Percentiles rank a stretch among this genome's conserved stretches.
Evolutionary conservation across 2,113 vertebrate species (phyloP).

Genomic region (Cariama cristata): DNA sequence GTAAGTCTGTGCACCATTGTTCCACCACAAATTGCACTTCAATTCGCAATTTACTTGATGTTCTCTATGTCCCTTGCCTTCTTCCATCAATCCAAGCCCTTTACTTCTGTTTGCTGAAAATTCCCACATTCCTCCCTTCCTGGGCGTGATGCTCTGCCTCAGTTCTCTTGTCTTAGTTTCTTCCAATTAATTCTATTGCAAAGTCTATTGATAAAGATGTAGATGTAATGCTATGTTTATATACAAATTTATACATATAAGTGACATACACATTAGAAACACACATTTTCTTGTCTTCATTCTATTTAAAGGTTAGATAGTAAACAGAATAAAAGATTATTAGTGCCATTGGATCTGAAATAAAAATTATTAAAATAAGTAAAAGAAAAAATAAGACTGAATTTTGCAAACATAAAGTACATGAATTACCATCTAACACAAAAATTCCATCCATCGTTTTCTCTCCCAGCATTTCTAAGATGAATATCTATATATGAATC

Average conservation of each 20-base stretch:
- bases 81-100: not conserved
- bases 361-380: not conserved
- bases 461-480: not conserved
- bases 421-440: not conserved
- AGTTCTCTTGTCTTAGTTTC: not conserved
- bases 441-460: not conserved
- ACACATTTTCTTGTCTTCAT: not conserved
- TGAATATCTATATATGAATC: not conserved
- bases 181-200: not conserved
- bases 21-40: not conserved
- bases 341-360: not conserved
- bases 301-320: not conserved
- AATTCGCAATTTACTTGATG: not conserved
- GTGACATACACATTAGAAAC: not conserved
- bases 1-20: not conserved
- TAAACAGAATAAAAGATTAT: not conserved
- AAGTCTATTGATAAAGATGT: not conserved
- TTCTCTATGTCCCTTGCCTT: not conserved
- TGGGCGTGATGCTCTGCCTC: accelerated
- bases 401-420: not conserved
- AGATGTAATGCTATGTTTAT: not conserved
- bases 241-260: not conserved
- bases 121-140: not conserved
- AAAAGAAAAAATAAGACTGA: not conserved
- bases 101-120: not conserved